A percentile compares a stretch with the other conserved stretches of the same genome.
These are phyloP conservation scores for Pterois miles DNA, from an alignment of 2,797 vertebrate genomes.

Conservation along the genomic window DNA sequence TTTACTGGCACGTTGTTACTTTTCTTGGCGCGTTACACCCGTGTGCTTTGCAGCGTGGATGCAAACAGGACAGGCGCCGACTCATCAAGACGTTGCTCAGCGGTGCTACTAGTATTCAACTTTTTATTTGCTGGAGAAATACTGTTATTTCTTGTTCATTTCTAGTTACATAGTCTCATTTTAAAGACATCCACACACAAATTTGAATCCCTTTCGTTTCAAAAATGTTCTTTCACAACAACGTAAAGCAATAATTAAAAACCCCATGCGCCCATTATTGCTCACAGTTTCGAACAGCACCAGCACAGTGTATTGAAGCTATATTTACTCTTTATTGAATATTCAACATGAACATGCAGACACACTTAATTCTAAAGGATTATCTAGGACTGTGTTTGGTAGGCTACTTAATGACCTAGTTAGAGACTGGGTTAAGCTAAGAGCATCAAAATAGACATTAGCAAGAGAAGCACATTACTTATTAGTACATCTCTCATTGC, in stretches of 20 bases:
- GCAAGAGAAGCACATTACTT: conserved; percentile 58
- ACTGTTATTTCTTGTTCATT: background rate
- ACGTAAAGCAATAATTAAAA: conserved; percentile 20
- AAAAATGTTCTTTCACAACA: conserved; percentile 27
- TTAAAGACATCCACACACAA: conserved; percentile 1
- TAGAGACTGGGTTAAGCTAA: conserved; percentile 65
- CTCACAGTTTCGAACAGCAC: conserved; percentile 23
- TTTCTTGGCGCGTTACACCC: background rate
- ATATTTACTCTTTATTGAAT: conserved; percentile 65
- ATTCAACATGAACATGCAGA: conserved; percentile 53
- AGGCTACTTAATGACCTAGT: conserved; percentile 73
- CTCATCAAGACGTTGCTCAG: background rate
- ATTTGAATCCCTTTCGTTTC: background rate
- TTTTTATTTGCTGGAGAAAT: background rate
- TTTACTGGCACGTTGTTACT: background rate
- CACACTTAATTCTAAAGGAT: conserved; percentile 69
- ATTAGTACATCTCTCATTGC: conserved; percentile 29
- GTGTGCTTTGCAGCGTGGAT: background rate
- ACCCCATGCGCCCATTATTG: conserved; percentile 25
- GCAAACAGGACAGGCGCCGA: background rate
- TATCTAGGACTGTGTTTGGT: conserved; percentile 66
- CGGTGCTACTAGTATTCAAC: background rate
- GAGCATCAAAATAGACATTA: conserved; percentile 71
- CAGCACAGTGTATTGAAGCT: conserved; percentile 45
- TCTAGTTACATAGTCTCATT: background rate